phyloP scores from a whole-genome alignment of 2,113 vertebrate species.

The Amia ocellicauda region DNA sequence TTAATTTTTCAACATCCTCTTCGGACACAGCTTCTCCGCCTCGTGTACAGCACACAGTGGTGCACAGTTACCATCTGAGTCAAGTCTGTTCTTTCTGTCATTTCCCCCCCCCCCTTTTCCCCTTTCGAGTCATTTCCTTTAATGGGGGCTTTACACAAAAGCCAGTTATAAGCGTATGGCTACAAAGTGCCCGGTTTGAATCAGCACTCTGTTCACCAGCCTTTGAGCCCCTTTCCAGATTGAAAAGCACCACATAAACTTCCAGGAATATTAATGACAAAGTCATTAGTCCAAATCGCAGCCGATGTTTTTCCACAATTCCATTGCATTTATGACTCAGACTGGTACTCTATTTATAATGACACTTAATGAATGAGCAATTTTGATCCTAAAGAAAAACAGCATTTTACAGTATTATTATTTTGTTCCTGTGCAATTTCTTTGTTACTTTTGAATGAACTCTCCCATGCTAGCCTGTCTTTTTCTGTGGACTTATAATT shows the following conservation, averaged over 20 bases:
- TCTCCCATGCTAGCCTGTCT: background rate
- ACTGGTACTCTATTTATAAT: slow-evolving; percentile 15
- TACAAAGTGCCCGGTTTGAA: slow-evolving; percentile 9
- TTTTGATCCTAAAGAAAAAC: background rate
- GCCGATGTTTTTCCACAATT: slow-evolving; percentile 12
- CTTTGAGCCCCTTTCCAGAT: slow-evolving; percentile 1
- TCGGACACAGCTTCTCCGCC: background rate
- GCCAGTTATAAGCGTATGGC: background rate
- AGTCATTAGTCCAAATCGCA: slow-evolving; percentile 13
- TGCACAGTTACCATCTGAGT: background rate
- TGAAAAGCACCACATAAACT: slow-evolving; percentile 16
- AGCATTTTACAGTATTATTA: no score
- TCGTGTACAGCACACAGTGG: background rate
- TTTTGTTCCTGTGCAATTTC: background rate
- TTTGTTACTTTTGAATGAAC: background rate
- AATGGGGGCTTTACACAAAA: background rate
- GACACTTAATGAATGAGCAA: background rate
- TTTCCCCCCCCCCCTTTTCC: no score
- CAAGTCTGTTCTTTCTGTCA: slow-evolving; percentile 19
- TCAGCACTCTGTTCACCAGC: slow-evolving; percentile 9
- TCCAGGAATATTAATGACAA: slow-evolving; percentile 9
- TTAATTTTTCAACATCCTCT: background rate
- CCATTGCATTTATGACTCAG: background rate
- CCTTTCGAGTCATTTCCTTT: background rate
- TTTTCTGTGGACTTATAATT: background rate